A percentile compares a stretch with the other conserved stretches of the same genome.
Conservation (phyloP, 2,113 vertebrate genomes). For the Phyllopteryx taeniolatus region DNA sequence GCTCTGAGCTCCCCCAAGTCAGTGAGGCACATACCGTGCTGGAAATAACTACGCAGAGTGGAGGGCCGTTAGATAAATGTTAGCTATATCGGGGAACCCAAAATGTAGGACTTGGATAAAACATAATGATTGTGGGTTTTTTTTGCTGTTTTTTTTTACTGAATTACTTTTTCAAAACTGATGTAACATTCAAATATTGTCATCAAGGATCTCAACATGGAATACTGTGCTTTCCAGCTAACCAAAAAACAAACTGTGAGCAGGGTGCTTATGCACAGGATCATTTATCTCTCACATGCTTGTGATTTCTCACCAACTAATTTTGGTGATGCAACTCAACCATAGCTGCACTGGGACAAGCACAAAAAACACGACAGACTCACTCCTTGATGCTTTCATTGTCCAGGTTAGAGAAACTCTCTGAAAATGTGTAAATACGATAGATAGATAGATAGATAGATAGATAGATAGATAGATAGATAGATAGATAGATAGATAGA, state of each 20-base stretch:
- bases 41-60: constrained; percentile 61
- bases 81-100: constrained; percentile 17
- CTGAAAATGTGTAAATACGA: neutral
- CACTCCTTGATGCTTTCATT: neutral
- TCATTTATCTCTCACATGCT: constrained; percentile 7
- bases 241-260: neutral
- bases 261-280: neutral
- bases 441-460: no score
- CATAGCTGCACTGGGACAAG: neutral
- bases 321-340: constrained; percentile 4
- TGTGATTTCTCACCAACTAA: constrained; percentile 1
- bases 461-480: no score
- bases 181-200: neutral
- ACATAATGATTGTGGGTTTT: no score
- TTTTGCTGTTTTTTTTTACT: neutral
- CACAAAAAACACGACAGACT: neutral
- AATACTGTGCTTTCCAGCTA: no score
- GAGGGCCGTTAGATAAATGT: constrained; percentile 8
- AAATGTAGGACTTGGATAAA: neutral
- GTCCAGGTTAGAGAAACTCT: neutral
- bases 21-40: constrained; percentile 62
- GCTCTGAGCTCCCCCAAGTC: constrained; percentile 44
- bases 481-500: no score
- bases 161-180: neutral
- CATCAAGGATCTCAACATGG: neutral